Evolutionary conservation across 2,888 invertebrate species (phyloP).

Genomic region (Oegoconia quadripuncta): DNA sequence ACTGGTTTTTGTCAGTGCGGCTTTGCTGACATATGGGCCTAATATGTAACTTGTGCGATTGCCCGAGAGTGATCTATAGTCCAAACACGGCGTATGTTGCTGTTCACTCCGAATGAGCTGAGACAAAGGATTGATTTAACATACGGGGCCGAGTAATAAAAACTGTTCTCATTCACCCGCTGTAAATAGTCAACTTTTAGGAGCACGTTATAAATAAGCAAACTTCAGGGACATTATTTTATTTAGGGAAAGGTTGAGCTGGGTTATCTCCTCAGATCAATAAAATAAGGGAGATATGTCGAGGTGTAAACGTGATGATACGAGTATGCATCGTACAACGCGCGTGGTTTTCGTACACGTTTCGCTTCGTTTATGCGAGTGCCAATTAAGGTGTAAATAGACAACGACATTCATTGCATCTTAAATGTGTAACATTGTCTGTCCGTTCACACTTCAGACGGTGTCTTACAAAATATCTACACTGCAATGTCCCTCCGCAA

Average conservation of each 20-base stretch:
- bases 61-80: slow-evolving; percentile 26
- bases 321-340: too few relatives aligned
- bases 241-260: slow-evolving; percentile 4
- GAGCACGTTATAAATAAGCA: slow-evolving; percentile 3
- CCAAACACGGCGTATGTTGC: slow-evolving; percentile 8
- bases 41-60: slow-evolving; percentile 55
- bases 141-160: slow-evolving; percentile 3
- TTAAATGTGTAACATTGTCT: too few relatives aligned
- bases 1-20: slow-evolving; percentile 49
- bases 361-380: too few relatives aligned
- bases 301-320: background rate
- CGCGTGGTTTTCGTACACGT: too few relatives aligned
- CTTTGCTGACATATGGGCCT: slow-evolving; percentile 48
- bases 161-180: slow-evolving; percentile 1
- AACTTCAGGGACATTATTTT: slow-evolving; percentile 3
- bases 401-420: too few relatives aligned
- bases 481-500: too few relatives aligned
- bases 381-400: too few relatives aligned
- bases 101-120: slow-evolving; percentile 9
- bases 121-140: slow-evolving; percentile 12
- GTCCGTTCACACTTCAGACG: too few relatives aligned
- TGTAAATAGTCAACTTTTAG: slow-evolving; percentile 3
- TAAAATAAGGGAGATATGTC: background rate
- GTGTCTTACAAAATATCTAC: too few relatives aligned
- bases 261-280: background rate